Evolutionary conservation across 2,888 invertebrate species (phyloP), one percentile per base, ranked within the genome.

Genomic region (Teleiodes luculella): DNA sequence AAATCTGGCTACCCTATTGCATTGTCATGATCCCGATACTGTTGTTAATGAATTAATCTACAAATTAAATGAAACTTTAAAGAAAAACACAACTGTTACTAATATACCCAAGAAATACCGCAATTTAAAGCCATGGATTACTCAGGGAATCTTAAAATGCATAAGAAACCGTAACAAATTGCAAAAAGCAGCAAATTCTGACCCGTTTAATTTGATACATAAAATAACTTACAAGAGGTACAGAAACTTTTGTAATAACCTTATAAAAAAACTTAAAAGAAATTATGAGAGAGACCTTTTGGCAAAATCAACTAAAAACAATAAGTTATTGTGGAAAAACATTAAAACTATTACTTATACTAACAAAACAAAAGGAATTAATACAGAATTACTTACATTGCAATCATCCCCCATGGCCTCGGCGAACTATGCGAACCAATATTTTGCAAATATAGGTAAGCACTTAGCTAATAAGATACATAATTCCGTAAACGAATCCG

Each of bases 41-140:
- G 10, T 49, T n/a, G n/a, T 20, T 10, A 24, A 49, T 4, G 4
- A 11, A 11, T n/a, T 49, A 2, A 36, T 49, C 5, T n/a, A 36
- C n/a, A 35, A 20, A n/a, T 2, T 49, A 20, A 36, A 3, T 18
- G 20, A 49, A 8, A 18, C 36, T n/a, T n/a, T 49, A 18, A 13
- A 49, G 16, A 1, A 16, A 39, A 28, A 47, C n/a, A 46, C 53
- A 7, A 28, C 2, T 13, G 11, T 11, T 11, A 14, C 11, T n/a
- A 37, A n/a, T 2, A 14, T 54, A 1, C 45, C 54, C 7, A 51
- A 30, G 31, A 7, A n/a, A 24, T 14, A 37, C n/a, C 6, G 37
- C 5, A 37, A 14, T 3, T 2, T 55, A 6, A 52, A 52, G 7
- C 55, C 52, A 2, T 55, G 55, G 52, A 52, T 55, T 5, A 55